A percentile compares a stretch with the other conserved stretches of the same genome.
Conservation (phyloP, 2,113 vertebrate species). For the Pseudonaja textilis region DNA sequence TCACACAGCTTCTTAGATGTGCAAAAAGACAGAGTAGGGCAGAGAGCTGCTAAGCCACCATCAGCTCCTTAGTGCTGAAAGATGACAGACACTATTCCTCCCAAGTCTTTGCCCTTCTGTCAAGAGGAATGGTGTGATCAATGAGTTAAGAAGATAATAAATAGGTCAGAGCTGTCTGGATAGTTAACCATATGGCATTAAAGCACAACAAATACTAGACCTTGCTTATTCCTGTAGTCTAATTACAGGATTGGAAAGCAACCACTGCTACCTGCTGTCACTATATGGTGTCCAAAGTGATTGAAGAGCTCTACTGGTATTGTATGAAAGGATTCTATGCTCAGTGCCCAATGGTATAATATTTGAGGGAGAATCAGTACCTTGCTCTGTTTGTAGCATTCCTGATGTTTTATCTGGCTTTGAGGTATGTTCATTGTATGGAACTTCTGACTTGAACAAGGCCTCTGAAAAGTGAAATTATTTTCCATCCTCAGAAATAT, state of each 20-base stretch:
- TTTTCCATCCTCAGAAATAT: neutral
- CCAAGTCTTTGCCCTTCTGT: neutral
- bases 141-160: slow-evolving; percentile 11
- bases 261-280: slow-evolving; percentile 49
- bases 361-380: neutral
- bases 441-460: no score
- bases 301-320: slow-evolving; percentile 16
- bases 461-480: neutral
- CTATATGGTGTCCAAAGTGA: neutral
- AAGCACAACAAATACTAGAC: slow-evolving; percentile 36
- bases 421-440: neutral
- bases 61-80: neutral
- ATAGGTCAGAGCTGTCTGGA: neutral
- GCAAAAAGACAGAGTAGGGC: neutral
- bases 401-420: neutral
- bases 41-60: neutral
- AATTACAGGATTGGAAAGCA: slow-evolving; percentile 47
- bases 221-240: slow-evolving; percentile 14
- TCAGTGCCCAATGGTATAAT: neutral
- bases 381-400: neutral
- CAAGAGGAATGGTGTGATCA: slow-evolving; percentile 10
- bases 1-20: neutral
- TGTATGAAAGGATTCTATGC: neutral
- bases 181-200: slow-evolving; percentile 2
- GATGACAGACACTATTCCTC: neutral